Conservation (phyloP, 2,888 invertebrate genomes). For the Halictus quadricinctus region DNA sequence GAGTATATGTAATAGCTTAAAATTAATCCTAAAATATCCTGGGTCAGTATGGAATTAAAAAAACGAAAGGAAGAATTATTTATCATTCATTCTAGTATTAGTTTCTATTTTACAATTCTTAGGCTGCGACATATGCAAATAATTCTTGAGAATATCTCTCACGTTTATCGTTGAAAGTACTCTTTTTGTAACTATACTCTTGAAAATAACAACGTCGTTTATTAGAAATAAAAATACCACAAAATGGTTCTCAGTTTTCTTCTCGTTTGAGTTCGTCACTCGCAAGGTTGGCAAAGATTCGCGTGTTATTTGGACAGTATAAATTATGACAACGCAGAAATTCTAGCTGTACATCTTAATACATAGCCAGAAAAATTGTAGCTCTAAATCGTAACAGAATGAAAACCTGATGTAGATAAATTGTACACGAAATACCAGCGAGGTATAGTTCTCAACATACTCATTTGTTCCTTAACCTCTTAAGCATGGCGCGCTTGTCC, state of each 20-base stretch:
- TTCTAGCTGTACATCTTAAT: neutral
- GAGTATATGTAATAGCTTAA: neutral
- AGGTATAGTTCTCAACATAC: slow-evolving; percentile 35
- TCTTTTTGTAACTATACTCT: neutral
- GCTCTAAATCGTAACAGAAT: neutral
- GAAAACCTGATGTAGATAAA: neutral
- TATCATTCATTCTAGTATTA: no score
- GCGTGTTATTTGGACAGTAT: neutral
- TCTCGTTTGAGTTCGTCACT: neutral
- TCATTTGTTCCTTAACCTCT: neutral
- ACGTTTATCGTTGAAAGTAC: no score
- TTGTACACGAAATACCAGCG: slow-evolving; percentile 40
- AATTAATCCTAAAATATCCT: neutral
- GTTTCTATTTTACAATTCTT: no score
- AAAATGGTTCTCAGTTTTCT: neutral
- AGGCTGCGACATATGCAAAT: no score
- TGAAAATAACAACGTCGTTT: neutral
- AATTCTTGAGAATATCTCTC: no score
- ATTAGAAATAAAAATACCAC: neutral
- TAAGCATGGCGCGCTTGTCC: no score
- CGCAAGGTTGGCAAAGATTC: neutral
- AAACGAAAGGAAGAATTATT: no score
- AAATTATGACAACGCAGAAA: slow-evolving; percentile 6
- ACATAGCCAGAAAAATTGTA: neutral
- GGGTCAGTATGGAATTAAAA: neutral